phyloP scores from a whole-genome alignment of 1,140 invertebrate species.

The Paracyclopina nana region DNA sequence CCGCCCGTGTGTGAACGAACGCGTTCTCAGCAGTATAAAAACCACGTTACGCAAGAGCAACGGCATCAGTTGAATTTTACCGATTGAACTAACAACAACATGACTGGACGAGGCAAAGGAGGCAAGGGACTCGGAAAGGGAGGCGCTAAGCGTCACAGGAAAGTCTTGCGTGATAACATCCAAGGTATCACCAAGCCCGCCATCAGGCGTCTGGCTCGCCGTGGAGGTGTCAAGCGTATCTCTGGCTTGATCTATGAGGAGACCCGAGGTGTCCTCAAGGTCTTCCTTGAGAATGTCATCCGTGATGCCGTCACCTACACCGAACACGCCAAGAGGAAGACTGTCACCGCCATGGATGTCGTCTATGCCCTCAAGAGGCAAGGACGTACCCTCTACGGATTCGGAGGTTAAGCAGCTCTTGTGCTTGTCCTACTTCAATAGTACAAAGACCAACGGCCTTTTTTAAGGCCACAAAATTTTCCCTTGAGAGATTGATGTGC shows the following conservation, averaged over 20 bases:
- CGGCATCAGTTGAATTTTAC: too few relatives aligned
- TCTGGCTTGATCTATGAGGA: conserved; percentile 53
- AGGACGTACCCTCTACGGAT: conserved; percentile 42
- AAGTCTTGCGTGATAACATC: conserved; percentile 45
- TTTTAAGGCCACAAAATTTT: too few relatives aligned
- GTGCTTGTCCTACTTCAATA: background rate
- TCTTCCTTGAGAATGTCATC: conserved; percentile 61
- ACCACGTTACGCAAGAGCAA: too few relatives aligned
- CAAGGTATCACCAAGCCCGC: conserved; percentile 48
- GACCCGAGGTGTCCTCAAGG: conserved; percentile 46
- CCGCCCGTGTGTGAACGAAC: too few relatives aligned
- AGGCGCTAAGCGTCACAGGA: conserved; percentile 43
- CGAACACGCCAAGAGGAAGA: conserved; percentile 60
- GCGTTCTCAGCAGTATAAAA: too few relatives aligned
- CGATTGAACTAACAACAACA: too few relatives aligned
- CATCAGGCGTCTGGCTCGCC: conserved; percentile 40
- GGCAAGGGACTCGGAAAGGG: conserved; percentile 45
- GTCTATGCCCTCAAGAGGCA: conserved; percentile 65
- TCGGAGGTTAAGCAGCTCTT: conserved; percentile 31
- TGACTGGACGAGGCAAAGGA: conserved; percentile 43
- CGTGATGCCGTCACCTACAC: conserved; percentile 63
- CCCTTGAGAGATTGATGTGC: too few relatives aligned
- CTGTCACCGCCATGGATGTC: conserved; percentile 63
- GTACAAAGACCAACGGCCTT: too few relatives aligned
- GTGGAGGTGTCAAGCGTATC: conserved; percentile 53